A percentile compares a stretch with the other conserved stretches of the same genome.
phyloP scores from a whole-genome alignment of 2,888 invertebrate genomes.

The Phengaris arion region DNA sequence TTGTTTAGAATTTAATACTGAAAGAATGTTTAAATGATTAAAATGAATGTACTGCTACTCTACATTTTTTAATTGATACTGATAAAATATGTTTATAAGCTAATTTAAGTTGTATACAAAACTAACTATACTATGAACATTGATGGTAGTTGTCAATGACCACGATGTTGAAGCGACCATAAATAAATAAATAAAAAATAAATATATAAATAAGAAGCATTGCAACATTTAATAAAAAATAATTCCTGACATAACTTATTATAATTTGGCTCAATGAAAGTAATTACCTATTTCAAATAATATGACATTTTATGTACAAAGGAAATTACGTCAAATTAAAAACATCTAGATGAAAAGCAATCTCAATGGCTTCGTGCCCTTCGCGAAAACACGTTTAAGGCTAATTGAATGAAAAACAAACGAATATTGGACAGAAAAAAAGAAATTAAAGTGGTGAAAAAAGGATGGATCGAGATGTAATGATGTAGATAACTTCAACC shows the following conservation, averaged over 20 bases:
- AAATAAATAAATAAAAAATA: no score
- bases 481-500: slow-evolving; percentile 77
- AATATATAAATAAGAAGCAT: no score
- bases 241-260: neutral
- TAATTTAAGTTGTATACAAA: no score
- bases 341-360: slow-evolving; percentile 27
- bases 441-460: slow-evolving; percentile 67
- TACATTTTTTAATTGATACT: no score
- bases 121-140: no score
- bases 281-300: slow-evolving; percentile 11
- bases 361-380: slow-evolving; percentile 27
- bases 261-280: neutral
- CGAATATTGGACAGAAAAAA: slow-evolving; percentile 63
- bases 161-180: no score
- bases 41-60: no score
- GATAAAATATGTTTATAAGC: no score
- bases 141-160: no score
- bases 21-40: no score
- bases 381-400: slow-evolving; percentile 52
- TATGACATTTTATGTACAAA: slow-evolving; percentile 6
- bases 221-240: no score
- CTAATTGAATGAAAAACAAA: slow-evolving; percentile 77
- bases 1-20: no score
- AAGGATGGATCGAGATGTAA: slow-evolving; percentile 74
- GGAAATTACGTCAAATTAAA: slow-evolving; percentile 22